A percentile compares a stretch with the other conserved stretches of the same genome.
Conservation (phyloP, 35 echinoderm and acorn worm species). For the Chiridota heheva region DNA sequence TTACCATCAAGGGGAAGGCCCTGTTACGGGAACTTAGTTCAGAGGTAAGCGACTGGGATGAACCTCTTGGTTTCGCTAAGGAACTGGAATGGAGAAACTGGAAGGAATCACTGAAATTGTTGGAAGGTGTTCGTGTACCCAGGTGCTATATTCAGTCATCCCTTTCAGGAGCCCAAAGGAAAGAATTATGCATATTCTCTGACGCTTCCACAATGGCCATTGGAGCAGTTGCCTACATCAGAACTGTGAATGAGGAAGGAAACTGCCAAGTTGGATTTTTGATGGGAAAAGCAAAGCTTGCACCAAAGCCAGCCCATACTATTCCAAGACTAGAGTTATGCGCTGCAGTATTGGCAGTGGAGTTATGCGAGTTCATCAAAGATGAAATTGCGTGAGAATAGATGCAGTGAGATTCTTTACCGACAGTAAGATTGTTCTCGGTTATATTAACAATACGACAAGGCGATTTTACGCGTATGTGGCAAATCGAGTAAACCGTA, state of each 20-base stretch:
- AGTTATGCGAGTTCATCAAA: slow-evolving; percentile 26
- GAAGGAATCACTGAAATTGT: neutral
- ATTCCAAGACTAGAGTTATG: slow-evolving; percentile 69
- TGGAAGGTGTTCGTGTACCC: slow-evolving; percentile 14
- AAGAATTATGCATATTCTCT: slow-evolving; percentile 53
- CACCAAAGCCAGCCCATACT: slow-evolving; percentile 44
- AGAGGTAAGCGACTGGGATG: slow-evolving; percentile 44
- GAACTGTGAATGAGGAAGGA: neutral
- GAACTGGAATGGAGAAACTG: slow-evolving; percentile 23
- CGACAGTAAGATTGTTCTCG: slow-evolving; percentile 67
- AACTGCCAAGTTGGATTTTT: slow-evolving; percentile 28
- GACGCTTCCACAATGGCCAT: slow-evolving; percentile 61
- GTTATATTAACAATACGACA: slow-evolving; percentile 58
- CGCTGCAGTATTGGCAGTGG: slow-evolving; percentile 62
- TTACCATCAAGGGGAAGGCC: slow-evolving; percentile 25
- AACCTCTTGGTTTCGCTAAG: slow-evolving; percentile 20
- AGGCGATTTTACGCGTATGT: slow-evolving; percentile 64
- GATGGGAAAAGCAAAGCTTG: slow-evolving; percentile 40
- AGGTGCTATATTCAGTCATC: slow-evolving; percentile 10
- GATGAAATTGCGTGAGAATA: slow-evolving; percentile 13
- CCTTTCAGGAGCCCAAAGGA: neutral
- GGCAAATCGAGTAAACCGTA: slow-evolving; percentile 52
- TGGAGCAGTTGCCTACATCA: slow-evolving; percentile 49
- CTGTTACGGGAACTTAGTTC: slow-evolving; percentile 38
- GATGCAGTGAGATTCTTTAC: slow-evolving; percentile 59